Evolutionary conservation across 2,888 invertebrate genomes (phyloP).

Genomic region (Hetaerina titia): DNA sequence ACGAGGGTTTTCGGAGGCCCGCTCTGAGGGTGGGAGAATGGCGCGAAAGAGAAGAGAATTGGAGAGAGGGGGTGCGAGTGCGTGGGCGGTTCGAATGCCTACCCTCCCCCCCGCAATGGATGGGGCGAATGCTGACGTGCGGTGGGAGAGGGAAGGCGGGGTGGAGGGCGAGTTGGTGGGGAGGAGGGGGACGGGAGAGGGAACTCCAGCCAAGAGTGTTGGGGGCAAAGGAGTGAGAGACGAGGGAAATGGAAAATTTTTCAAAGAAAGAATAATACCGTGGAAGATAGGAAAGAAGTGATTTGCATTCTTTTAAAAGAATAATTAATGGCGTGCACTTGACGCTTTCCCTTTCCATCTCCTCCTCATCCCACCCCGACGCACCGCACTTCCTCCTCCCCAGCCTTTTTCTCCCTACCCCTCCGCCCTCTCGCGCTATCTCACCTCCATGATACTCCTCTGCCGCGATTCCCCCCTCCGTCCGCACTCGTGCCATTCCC

Average conservation of each 20-base stretch:
- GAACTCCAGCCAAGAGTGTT: conserved; percentile 42
- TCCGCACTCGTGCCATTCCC: not conserved
- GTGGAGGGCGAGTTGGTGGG: not conserved
- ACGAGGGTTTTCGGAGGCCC: not conserved
- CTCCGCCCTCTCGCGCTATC: not conserved
- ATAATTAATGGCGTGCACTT: conserved; percentile 68
- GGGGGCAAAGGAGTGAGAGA: conserved; percentile 15
- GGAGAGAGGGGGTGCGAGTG: not conserved
- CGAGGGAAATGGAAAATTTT: conserved; percentile 62
- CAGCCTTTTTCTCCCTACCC: not conserved
- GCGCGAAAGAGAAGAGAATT: not conserved
- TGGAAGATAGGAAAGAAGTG: conserved; percentile 65
- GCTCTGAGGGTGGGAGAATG: not conserved
- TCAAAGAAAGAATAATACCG: conserved; percentile 65
- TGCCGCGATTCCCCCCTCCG: not conserved
- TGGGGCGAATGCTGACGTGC: not conserved
- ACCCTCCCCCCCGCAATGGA: not conserved
- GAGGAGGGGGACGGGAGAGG: not conserved
- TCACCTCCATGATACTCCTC: no score
- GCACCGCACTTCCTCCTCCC: not conserved
- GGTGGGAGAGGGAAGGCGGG: not conserved
- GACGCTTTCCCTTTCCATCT: conserved; percentile 64
- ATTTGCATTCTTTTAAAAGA: conserved; percentile 68
- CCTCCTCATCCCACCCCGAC: not conserved
- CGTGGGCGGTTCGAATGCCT: not conserved